Evolutionary conservation across 2,888 invertebrate species (phyloP), one percentile per base, ranked within the genome.

Genomic region (Trachelus iudaicus): DNA sequence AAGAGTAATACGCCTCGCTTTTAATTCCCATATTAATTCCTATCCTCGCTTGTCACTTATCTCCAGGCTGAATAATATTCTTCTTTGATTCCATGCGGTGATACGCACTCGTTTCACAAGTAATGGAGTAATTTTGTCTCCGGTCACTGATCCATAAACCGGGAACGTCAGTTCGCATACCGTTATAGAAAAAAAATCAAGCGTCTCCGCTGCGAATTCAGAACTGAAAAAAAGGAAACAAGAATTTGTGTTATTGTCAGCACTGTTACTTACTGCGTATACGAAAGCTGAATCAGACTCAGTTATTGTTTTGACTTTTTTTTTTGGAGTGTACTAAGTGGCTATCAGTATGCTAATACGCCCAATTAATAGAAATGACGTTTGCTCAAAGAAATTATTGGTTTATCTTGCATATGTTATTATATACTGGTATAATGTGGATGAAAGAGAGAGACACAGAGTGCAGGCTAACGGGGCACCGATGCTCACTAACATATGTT

Each of bases 401-500:
- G 56, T 9, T 56, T 56, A 56, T 23, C 23, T 9, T 56, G 23
- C 56, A 56, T 23, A 23, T 23, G 6, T 23, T 56, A 56, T 56
- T 23, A 6, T 79, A 30, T 13, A 34, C 11, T 71, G 23, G 33
- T 71, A 31, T 31, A 23, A 71, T 9, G 71, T 33, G 30, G 30
- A 71, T 6, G 9, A 33, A 71, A 69, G 33, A 69, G 75, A 75
- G 69, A 34, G 69, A 23, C 15, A 33, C 34, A 75, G 73, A 77
- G 79, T 76, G 76, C 13, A 40, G 34, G 68, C n/a, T 76, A 69
- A 75, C 77, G 78, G 71, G 74, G 74, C 73, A 56, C 76, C 40
- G 69, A 75, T 56, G 56, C 23, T 56, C 56, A 56, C 9, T 56
- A 56, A 23, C 34, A 71, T 71, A 71, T 34, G 71, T 31, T 34